A percentile compares a stretch with the other conserved stretches of the same genome.
Evolutionary conservation across 2,888 invertebrate species (phyloP).

Genomic region (Marasmarcha lunaedactyla): DNA sequence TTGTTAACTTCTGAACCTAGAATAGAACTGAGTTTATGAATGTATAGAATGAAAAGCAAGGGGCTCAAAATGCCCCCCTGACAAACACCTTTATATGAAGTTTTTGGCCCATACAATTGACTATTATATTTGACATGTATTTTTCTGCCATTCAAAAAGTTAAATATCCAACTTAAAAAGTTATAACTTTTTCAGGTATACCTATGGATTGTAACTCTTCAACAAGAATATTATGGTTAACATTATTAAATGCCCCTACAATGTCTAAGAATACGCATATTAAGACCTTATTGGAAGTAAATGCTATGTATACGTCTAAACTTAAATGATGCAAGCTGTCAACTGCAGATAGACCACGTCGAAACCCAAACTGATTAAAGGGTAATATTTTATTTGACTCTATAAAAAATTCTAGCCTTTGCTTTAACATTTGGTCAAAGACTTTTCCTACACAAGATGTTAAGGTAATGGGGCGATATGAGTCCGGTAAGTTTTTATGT

Average conservation of each 20-base stretch:
- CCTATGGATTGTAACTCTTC: constrained; percentile 4
- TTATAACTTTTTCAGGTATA: constrained; percentile 8
- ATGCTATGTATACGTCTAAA: neutral
- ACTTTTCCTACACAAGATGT: constrained; percentile 13
- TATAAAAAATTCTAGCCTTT: constrained; percentile 9
- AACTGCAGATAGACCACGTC: constrained; percentile 7
- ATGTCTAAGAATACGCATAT: constrained; percentile 10
- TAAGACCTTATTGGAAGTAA: constrained; percentile 1
- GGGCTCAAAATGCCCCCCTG: constrained; percentile 12
- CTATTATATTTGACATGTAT: constrained; percentile 12
- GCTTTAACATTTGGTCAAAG: constrained; percentile 12
- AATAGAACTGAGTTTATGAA: constrained; percentile 9
- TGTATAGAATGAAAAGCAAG: constrained; percentile 11
- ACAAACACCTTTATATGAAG: constrained; percentile 10
- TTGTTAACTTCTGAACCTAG: constrained; percentile 10
- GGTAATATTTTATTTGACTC: constrained; percentile 11
- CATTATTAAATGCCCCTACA: constrained; percentile 10
- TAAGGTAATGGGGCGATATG: constrained; percentile 12
- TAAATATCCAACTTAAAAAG: constrained; percentile 8
- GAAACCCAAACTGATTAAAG: constrained; percentile 13
- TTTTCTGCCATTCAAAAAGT: constrained; percentile 11
- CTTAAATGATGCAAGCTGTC: constrained; percentile 7
- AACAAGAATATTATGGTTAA: constrained; percentile 5
- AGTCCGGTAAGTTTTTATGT: constrained; percentile 3
- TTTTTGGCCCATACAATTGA: constrained; percentile 8